phyloP scores from a whole-genome alignment of 1,140 invertebrate genomes.

The Ips nitidus region DNA sequence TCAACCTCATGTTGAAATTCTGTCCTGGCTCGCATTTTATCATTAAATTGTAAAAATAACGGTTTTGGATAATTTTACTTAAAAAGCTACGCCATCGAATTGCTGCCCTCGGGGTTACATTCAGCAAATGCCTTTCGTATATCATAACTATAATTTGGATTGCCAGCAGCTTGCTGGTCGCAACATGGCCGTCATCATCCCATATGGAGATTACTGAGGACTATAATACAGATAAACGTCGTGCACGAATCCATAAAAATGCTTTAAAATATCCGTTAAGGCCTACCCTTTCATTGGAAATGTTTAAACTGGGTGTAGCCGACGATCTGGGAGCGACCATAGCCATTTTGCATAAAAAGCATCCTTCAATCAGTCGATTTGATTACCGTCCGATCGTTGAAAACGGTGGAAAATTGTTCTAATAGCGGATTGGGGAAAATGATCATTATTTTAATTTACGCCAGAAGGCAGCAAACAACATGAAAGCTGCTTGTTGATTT shows the following conservation, averaged over 20 bases:
- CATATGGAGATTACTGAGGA: constrained; percentile 43
- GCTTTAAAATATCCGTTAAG: constrained; percentile 37
- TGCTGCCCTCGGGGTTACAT: constrained; percentile 30
- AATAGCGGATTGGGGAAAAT: no score
- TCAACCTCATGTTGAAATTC: no score
- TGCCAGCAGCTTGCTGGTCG: constrained; percentile 37
- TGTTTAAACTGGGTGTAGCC: constrained; percentile 42
- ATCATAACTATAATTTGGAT: constrained; percentile 41
- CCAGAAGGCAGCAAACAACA: no score
- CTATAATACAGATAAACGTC: constrained; percentile 44
- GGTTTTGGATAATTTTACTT: not conserved
- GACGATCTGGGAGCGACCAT: constrained; percentile 34
- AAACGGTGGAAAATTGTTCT: no score
- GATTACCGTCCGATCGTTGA: constrained; percentile 23
- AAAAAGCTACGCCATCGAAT: constrained; percentile 22
- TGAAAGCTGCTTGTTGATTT: no score
- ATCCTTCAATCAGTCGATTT: constrained; percentile 35
- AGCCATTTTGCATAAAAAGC: constrained; percentile 28
- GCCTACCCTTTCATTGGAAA: constrained; percentile 42
- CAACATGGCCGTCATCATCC: constrained; percentile 43
- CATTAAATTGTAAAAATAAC: no score
- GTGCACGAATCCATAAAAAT: constrained; percentile 43
- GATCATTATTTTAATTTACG: no score
- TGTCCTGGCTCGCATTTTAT: no score
- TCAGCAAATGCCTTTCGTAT: constrained; percentile 32